Percentiles rank a stretch among this genome's conserved stretches.
These are phyloP conservation scores for Halichoeres trimaculatus DNA, from an alignment of 2,113 vertebrate species.

Conservation along the genomic window DNA sequence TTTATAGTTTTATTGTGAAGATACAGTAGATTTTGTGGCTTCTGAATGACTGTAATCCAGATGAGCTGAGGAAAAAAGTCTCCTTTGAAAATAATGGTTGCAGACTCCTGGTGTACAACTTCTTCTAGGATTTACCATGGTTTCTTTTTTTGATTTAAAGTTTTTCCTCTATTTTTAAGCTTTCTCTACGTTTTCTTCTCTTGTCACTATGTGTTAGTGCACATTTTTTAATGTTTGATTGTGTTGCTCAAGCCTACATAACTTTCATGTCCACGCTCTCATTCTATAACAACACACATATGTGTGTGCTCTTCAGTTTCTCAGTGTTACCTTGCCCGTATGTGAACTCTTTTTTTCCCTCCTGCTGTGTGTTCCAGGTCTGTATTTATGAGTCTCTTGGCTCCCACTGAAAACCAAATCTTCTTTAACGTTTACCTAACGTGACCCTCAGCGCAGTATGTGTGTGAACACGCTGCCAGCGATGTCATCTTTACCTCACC, in stretches of 20 bases:
- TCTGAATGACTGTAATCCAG: too few relatives aligned
- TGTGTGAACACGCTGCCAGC: constrained; percentile 11
- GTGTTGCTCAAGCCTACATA: neutral
- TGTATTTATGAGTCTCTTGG: constrained; percentile 69
- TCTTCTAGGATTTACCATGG: too few relatives aligned
- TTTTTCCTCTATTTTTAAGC: neutral
- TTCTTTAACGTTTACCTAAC: constrained; percentile 69
- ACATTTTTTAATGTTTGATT: neutral
- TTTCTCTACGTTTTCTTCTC: neutral
- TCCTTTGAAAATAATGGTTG: too few relatives aligned
- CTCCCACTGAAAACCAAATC: constrained; percentile 68
- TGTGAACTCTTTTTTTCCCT: constrained; percentile 16
- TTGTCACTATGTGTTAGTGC: neutral
- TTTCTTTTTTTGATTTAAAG: neutral
- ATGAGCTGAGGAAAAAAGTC: too few relatives aligned
- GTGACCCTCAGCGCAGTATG: constrained; percentile 43
- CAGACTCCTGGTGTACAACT: too few relatives aligned
- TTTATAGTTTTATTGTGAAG: too few relatives aligned
- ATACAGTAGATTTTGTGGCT: too few relatives aligned
- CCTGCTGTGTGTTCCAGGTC: constrained; percentile 59
- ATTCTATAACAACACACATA: neutral
- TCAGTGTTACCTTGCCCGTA: neutral
- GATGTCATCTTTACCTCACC: constrained; percentile 63
- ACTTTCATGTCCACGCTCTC: neutral
- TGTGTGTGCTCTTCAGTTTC: neutral